A percentile compares a stretch with the other conserved stretches of the same genome.
Conservation (phyloP, 2,113 vertebrate genomes). For the Podarcis muralis region DNA sequence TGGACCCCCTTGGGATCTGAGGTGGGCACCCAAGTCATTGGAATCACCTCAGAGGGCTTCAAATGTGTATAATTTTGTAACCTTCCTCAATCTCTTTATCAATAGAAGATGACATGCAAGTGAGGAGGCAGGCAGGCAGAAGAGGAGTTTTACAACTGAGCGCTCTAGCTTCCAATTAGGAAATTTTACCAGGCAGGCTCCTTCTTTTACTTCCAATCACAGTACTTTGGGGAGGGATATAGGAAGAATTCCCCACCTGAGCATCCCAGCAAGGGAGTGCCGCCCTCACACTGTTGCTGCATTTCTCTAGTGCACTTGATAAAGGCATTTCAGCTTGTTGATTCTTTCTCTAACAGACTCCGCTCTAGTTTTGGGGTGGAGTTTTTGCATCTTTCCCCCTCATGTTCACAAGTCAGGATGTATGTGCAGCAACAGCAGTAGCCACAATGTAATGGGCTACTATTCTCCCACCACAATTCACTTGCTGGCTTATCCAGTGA, state of each 20-base stretch:
- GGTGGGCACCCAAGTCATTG: background rate
- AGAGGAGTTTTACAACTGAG: background rate
- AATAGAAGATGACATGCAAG: background rate
- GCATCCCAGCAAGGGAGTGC: background rate
- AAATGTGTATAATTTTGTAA: background rate
- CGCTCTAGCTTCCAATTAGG: background rate
- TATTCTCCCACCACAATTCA: background rate
- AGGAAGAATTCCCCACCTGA: background rate
- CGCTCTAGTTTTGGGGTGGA: background rate
- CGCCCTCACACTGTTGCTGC: background rate
- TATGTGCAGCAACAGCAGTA: background rate
- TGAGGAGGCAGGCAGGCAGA: background rate
- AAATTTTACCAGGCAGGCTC: background rate
- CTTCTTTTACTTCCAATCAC: background rate
- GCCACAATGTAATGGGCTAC: background rate
- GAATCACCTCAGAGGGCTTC: background rate
- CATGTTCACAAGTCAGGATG: background rate
- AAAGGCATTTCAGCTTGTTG: background rate
- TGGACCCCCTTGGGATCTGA: background rate
- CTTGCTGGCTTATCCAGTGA: background rate
- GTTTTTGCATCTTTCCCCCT: background rate
- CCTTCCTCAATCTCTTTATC: background rate
- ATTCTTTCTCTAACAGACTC: background rate
- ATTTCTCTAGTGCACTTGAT: background rate
- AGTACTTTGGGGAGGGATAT: background rate